Conservation (phyloP, 2,797 vertebrate genomes). For the Pseudochromis fuscus region DNA sequence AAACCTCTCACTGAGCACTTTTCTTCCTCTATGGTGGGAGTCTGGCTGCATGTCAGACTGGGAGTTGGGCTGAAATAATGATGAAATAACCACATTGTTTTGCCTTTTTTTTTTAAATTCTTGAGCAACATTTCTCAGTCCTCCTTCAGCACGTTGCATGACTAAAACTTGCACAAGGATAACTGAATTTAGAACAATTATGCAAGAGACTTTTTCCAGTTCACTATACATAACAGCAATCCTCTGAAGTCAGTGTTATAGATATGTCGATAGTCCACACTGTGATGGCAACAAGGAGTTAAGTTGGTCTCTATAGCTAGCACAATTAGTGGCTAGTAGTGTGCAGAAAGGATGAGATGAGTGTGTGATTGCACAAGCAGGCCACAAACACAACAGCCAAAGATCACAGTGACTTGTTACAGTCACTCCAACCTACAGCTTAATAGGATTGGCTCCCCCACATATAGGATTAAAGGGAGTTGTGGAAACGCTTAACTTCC, state of each 20-base stretch:
- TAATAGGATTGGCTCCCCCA: slow-evolving; percentile 76
- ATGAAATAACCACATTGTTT: slow-evolving; percentile 48
- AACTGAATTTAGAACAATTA: slow-evolving; percentile 8
- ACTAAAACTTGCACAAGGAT: slow-evolving; percentile 46
- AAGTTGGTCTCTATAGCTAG: slow-evolving; percentile 18
- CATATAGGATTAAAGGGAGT: slow-evolving; percentile 73
- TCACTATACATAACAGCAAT: no score
- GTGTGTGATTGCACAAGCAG: slow-evolving; percentile 26
- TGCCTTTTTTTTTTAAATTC: neutral
- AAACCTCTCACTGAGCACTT: slow-evolving; percentile 31
- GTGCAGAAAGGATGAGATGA: slow-evolving; percentile 48
- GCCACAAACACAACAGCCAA: slow-evolving; percentile 29
- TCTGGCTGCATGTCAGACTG: slow-evolving; percentile 44
- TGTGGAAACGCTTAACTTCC: slow-evolving; percentile 55
- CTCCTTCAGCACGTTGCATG: slow-evolving; percentile 26
- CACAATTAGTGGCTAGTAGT: slow-evolving; percentile 26
- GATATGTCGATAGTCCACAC: slow-evolving; percentile 1
- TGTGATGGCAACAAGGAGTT: slow-evolving; percentile 13
- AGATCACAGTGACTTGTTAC: slow-evolving; percentile 34
- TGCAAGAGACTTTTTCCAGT: slow-evolving; percentile 23
- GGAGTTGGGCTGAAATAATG: slow-evolving; percentile 34
- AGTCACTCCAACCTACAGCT: slow-evolving; percentile 45
- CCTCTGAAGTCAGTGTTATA: neutral
- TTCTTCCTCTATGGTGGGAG: slow-evolving; percentile 25
- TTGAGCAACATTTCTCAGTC: slow-evolving; percentile 47